Evolutionary conservation across 2,113 vertebrate genomes (phyloP), one percentile per base, ranked within the genome.

Genomic region (Forbesichthys agassizii): DNA sequence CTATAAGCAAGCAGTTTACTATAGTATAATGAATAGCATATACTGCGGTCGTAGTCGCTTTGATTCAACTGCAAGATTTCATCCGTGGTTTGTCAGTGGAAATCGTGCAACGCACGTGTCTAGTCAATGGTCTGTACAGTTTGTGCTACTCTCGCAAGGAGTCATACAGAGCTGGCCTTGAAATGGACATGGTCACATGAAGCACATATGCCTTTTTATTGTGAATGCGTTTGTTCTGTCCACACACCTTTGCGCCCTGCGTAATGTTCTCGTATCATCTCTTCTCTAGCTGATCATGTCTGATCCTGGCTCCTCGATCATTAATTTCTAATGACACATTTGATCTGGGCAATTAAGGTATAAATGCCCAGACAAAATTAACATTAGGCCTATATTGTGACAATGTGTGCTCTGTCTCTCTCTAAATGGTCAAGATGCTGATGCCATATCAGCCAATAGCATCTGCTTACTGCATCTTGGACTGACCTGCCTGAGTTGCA

Each of bases 41-140:
- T 90, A 88, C 88, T 86, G 90, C 89, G 86, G 90, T 89, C 88
- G 65, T 86, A 86, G 84, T 80, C 86, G 77, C 81, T 73, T 48
- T 81, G 66, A 77, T 68, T 42, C 64, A 84, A 81, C 77, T 58
- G 80, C 81, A 82, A 51, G 82, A 77, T 63, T 71, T 54, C 70
- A 66, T 74, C 66, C 60, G 36, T 8, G 36, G 36, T 42, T 42
- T 42, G 36, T 36, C 68, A 33, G 61, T 27, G 1, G 57, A 54
- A 54, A 18, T 54, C 53, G n/a, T 14, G 54, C 66, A 69, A 36
- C 13, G 65, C 12, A 67, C 70, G 68, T 16, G 54, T 73, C 66
- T 81, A 6, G 64, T 69, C 69, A 18, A 63, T 57, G 66, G 42
- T 70, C 59, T 73, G 67, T 61, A 49, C 75, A 52, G 65, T 64